phyloP scores from a whole-genome alignment of 2,113 vertebrate species.

The Sebastes schlegelii region DNA sequence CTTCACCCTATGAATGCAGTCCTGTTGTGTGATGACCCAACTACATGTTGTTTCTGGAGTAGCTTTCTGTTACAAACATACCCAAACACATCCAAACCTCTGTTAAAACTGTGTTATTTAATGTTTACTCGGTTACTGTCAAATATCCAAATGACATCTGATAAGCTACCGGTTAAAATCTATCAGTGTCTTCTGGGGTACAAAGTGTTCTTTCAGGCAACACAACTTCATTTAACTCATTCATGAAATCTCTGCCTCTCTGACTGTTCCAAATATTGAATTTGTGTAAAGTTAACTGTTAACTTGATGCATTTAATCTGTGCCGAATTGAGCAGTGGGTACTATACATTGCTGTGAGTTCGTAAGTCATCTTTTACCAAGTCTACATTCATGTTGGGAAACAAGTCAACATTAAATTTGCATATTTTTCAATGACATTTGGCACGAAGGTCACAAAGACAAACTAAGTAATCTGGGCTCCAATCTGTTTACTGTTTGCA shows the following conservation, averaged over 20 bases:
- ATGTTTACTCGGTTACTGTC: not conserved
- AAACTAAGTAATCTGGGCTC: not conserved
- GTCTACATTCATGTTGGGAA: not conserved
- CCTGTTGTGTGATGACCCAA: not conserved
- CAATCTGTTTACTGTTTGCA: not conserved
- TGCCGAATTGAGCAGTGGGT: not conserved
- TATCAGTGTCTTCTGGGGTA: too few species aligned
- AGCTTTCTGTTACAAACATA: not conserved
- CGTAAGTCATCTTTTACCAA: not conserved
- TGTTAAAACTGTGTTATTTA: not conserved
- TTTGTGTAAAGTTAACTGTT: not conserved
- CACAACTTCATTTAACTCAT: not conserved
- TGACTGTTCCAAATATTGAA: not conserved
- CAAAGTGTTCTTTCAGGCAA: not conserved
- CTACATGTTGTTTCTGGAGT: not conserved
- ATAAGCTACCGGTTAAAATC: not conserved
- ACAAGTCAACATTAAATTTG: not conserved
- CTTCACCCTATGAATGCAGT: too few species aligned
- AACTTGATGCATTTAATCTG: not conserved
- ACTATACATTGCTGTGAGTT: not conserved
- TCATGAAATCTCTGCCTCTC: not conserved
- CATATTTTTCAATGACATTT: not conserved
- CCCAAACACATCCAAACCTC: not conserved
- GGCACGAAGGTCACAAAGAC: not conserved
- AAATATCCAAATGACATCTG: not conserved